Percentiles rank a stretch among this genome's conserved stretches.
These are phyloP conservation scores for Tychaedon coryphoeus DNA, from an alignment of 2,113 vertebrate genomes.

Conservation along the genomic window DNA sequence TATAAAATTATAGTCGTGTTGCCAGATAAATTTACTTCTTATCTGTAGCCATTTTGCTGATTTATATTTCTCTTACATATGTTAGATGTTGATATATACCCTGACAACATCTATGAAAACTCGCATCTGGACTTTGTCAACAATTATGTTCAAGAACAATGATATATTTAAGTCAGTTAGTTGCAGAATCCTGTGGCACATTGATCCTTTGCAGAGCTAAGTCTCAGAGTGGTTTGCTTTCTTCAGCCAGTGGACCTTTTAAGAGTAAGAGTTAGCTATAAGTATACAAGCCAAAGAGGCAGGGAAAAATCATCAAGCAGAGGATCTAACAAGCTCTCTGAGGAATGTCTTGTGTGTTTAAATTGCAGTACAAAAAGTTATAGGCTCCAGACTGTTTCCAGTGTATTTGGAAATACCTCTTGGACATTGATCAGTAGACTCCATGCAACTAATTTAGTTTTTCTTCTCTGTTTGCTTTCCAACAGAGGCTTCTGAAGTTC, in stretches of 20 bases:
- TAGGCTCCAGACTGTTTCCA: background rate
- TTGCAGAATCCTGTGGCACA: background rate
- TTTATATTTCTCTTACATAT: conserved; percentile 34
- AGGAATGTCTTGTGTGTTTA: background rate
- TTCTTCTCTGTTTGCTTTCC: conserved; percentile 1
- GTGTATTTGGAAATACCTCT: background rate
- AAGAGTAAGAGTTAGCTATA: background rate
- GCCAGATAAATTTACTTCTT: conserved; percentile 25
- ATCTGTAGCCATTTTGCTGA: conserved; percentile 1
- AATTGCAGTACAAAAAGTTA: background rate
- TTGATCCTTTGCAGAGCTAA: conserved; percentile 14
- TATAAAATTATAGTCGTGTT: conserved; percentile 7
- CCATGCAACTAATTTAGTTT: background rate
- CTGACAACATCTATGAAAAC: conserved; percentile 7
- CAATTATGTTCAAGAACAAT: conserved; percentile 13
- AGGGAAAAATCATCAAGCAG: background rate
- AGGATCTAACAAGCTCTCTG: background rate
- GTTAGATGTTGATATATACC: background rate
- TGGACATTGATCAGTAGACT: background rate
- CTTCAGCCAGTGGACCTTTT: background rate
- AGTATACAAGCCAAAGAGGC: background rate
- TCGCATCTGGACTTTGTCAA: conserved; percentile 39
- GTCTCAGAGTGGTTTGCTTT: background rate
- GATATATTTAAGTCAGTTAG: conserved; percentile 7
- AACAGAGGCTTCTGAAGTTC: conserved; percentile 8